phyloP scores from a whole-genome alignment of 2,113 vertebrate species.

The Salvelinus alpinus region DNA sequence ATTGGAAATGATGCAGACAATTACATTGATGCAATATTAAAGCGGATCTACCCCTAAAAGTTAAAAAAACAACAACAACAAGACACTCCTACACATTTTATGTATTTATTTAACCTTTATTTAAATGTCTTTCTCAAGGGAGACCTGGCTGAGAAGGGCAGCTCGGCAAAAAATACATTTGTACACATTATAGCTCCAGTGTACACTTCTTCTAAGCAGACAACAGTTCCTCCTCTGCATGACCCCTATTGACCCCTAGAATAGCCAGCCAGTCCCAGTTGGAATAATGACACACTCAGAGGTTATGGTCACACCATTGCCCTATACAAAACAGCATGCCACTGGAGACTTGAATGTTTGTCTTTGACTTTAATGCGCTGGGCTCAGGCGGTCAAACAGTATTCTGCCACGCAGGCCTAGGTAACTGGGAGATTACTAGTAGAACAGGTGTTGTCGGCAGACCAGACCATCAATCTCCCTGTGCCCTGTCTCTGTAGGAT shows the following conservation, averaged over 20 bases:
- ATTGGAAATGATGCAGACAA: too few species aligned
- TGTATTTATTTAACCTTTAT: too few species aligned
- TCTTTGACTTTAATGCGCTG: conserved; percentile 70
- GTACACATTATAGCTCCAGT: background rate
- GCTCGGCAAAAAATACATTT: background rate
- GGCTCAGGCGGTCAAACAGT: conserved; percentile 61
- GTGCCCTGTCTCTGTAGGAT: conserved; percentile 72
- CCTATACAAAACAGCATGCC: conserved; percentile 57
- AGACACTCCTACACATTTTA: too few species aligned
- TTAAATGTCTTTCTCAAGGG: too few species aligned
- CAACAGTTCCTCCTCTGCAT: conserved; percentile 35
- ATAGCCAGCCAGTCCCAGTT: conserved; percentile 37
- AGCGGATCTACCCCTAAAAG: too few species aligned
- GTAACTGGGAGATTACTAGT: conserved; percentile 47
- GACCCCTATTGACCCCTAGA: conserved; percentile 30
- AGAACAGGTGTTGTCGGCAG: conserved; percentile 74
- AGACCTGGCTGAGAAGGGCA: background rate
- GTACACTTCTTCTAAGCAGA: conserved; percentile 36
- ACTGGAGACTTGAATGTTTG: conserved; percentile 68
- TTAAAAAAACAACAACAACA: too few species aligned
- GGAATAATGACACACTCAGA: conserved; percentile 67
- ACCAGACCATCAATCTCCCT: conserved; percentile 74
- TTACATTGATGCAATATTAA: too few species aligned
- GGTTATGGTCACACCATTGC: conserved; percentile 64
- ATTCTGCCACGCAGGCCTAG: conserved; percentile 35